phyloP scores from a whole-genome alignment of 2,888 invertebrate species.

The Tanaodytes sp. region DNA sequence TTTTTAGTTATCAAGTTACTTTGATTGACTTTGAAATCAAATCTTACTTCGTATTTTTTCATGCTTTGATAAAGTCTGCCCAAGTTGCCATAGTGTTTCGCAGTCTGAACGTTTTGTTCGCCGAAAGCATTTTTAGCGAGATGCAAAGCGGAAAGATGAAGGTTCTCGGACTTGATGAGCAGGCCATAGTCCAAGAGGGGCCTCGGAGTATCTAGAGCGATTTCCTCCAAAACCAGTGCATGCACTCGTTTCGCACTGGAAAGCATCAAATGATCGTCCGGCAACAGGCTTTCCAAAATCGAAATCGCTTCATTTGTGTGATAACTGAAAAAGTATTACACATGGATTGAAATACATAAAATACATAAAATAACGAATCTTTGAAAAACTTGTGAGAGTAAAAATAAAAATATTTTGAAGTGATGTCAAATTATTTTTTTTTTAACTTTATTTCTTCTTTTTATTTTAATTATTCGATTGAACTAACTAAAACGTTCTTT shows the following conservation, averaged over 20 bases:
- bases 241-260: conserved; percentile 93
- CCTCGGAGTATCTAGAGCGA: conserved; percentile 85
- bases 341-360: too few relatives aligned
- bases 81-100: conserved; percentile 96
- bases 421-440: too few relatives aligned
- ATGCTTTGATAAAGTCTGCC: conserved; percentile 95
- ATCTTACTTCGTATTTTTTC: conserved; percentile 83
- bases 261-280: conserved; percentile 86
- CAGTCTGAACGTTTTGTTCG: conserved; percentile 94
- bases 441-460: too few relatives aligned
- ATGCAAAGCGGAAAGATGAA: conserved; percentile 87
- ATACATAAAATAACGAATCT: too few relatives aligned
- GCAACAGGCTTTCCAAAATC: conserved; percentile 86
- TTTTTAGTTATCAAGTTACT: too few relatives aligned
- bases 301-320: conserved; percentile 88
- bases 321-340: conserved; percentile 77
- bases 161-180: conserved; percentile 84
- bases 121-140: conserved; percentile 89
- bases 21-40: too few relatives aligned
- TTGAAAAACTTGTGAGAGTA: too few relatives aligned
- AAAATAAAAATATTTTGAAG: too few relatives aligned
- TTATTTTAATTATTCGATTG: too few relatives aligned
- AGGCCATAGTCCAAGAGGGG: conserved; percentile 76
- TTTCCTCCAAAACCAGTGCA: conserved; percentile 93
- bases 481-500: background rate